Base-by-base conservation (phyloP, 2,797 vertebrate species). In the Tenualosa thibaudeaui region DNA sequence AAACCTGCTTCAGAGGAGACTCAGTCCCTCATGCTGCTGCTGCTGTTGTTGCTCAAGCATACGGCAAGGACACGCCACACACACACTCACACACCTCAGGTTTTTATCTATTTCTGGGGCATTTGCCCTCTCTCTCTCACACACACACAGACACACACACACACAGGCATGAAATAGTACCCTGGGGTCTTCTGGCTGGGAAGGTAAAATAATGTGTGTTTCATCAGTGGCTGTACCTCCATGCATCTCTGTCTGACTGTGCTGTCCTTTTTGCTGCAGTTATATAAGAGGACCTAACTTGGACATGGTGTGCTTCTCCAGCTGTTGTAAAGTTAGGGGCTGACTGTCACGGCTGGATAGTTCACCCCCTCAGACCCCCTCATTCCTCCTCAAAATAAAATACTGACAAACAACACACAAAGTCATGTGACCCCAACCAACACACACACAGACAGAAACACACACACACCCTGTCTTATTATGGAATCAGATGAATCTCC, bases 1-100 rank as follows among this genome's bases (percentile, higher is more conserved):
- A 92, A 93, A 78, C 37, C 90, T 90, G 89, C 90, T 89, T 90
- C 15, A 85, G 83, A 82, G 82, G 84, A 86, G 86, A 86, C 58
- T 82, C 86, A 9, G 43, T 31, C 31, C 26, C 85, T 40, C 50
- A 71, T 24, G 26, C 62, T 40, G 68, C 68, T 40, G 68, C 65
- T 71, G n/a, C 58, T 60, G 58, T 17, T 19, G 53, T 54, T 26
- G 65, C 68, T 40, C 31, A 12, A 43, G 51, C 83, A 19, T 17
- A 26, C 13, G 26, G 13, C 51, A 84, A 50, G 19, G 15, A 50
- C 62, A 51, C 62, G 7, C 46, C 62, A 49, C 83, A 49, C 68
- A 75, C 68, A 40, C 60, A 62, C 62, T n/a, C 58, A 62, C 58
- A 68, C 65, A 68, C 58, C 22, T 9, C 22, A 24, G n/a, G 58